Percentiles rank a stretch among this genome's conserved stretches.
Conservation (phyloP, 30 jellyfish, hydroid and myxozoan species). For the Aurelia coerulea region DNA sequence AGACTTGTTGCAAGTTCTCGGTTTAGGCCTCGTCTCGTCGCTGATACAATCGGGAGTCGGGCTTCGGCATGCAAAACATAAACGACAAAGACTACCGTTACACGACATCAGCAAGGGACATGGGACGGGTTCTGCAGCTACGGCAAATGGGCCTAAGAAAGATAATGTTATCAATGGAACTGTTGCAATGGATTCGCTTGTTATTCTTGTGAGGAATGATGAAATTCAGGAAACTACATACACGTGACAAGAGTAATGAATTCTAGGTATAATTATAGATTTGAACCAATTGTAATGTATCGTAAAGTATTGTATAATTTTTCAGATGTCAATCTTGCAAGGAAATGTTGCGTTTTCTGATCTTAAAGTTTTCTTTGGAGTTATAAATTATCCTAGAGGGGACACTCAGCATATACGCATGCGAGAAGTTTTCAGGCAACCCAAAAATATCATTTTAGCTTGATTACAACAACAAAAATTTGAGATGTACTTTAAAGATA, state of each 20-base stretch:
- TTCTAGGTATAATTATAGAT: neutral
- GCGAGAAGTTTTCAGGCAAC: no score
- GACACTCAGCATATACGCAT: no score
- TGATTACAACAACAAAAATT: no score
- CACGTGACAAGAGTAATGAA: neutral
- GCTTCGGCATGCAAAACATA: slow-evolving; percentile 57
- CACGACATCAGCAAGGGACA: neutral
- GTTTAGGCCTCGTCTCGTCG: slow-evolving; percentile 68
- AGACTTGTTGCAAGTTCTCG: slow-evolving; percentile 44
- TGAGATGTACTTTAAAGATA: no score
- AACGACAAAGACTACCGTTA: slow-evolving; percentile 45
- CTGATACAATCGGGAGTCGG: slow-evolving; percentile 61
- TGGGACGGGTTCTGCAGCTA: neutral
- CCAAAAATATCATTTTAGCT: no score
- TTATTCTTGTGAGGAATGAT: slow-evolving; percentile 50
- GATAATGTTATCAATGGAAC: slow-evolving; percentile 36
- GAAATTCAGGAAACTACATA: slow-evolving; percentile 1
- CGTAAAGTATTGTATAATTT: no score
- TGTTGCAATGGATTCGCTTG: slow-evolving; percentile 65
- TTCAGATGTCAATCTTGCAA: no score
- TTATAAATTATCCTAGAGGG: no score
- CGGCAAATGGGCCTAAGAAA: slow-evolving; percentile 41
- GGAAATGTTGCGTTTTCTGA: no score
- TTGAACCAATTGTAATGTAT: no score
- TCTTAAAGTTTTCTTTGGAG: no score